Conservation (phyloP, 2,888 invertebrate species). For the Eristalinus sepulchralis region DNA sequence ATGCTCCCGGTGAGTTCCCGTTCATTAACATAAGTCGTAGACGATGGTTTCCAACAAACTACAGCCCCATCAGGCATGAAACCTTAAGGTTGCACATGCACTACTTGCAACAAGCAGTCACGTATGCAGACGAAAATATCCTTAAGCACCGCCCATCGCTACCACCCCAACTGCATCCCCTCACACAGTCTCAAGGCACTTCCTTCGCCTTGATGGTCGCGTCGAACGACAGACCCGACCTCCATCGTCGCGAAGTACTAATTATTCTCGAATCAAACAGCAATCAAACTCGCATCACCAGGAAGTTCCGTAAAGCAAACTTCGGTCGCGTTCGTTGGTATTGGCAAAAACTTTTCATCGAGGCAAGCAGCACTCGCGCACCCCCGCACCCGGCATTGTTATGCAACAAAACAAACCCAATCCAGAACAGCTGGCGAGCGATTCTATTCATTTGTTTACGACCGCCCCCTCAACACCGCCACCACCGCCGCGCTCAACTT, state of each 20-base stretch:
- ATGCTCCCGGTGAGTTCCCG: background rate
- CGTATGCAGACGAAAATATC: background rate
- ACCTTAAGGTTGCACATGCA: background rate
- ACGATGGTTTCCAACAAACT: background rate
- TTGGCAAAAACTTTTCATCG: slow-evolving; percentile 3
- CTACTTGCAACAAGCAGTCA: background rate
- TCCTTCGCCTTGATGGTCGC: background rate
- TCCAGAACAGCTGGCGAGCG: slow-evolving; percentile 39
- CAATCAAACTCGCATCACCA: slow-evolving; percentile 10
- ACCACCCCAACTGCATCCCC: background rate
- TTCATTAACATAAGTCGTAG: background rate
- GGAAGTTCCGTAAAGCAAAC: background rate
- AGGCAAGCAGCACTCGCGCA: background rate
- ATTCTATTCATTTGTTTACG: slow-evolving; percentile 37
- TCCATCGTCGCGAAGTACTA: slow-evolving; percentile 14
- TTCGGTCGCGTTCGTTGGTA: background rate
- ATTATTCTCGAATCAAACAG: slow-evolving; percentile 5
- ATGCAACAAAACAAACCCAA: slow-evolving; percentile 27
- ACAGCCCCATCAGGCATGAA: background rate
- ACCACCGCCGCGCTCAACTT: background rate
- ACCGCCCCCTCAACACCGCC: background rate
- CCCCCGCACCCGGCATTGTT: slow-evolving; percentile 7
- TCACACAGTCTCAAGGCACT: background rate
- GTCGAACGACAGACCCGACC: slow-evolving; percentile 2
- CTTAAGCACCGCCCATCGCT: background rate